Percentiles rank a stretch among this genome's conserved stretches.
These are phyloP conservation scores for Lepus townsendii DNA, from an alignment of 2,797 vertebrate species.

Conservation along the genomic window DNA sequence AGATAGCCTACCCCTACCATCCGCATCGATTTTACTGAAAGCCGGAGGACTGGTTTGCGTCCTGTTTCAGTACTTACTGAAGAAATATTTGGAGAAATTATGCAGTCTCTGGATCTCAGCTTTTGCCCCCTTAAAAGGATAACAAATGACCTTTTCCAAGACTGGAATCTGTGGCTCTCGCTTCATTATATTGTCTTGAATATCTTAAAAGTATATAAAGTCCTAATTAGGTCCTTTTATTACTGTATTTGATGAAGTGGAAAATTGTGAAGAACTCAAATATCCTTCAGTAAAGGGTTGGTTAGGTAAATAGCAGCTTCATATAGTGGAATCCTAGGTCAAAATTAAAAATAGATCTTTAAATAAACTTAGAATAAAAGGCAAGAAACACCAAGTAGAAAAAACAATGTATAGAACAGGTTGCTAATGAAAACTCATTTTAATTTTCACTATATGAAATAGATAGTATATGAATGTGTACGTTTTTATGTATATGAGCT, in stretches of 20 bases:
- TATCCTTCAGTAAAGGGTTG: background rate
- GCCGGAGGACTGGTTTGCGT: background rate
- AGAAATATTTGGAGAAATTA: no score
- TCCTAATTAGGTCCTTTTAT: background rate
- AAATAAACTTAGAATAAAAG: conserved; percentile 7
- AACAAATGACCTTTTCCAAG: background rate
- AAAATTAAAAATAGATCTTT: conserved; percentile 38
- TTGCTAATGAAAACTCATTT: conserved; percentile 52
- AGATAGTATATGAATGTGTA: background rate
- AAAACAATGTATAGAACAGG: background rate
- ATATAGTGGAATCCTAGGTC: background rate
- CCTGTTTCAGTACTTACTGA: background rate
- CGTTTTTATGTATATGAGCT: background rate
- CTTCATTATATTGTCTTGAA: background rate
- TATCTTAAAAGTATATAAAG: background rate
- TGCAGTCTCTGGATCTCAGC: background rate
- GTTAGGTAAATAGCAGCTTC: conserved; percentile 6
- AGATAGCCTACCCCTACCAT: background rate
- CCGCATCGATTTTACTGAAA: background rate
- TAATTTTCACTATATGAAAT: conserved; percentile 44
- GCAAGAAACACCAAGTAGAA: background rate
- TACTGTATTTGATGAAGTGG: background rate
- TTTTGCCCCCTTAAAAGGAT: background rate
- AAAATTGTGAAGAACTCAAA: background rate
- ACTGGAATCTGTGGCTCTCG: background rate